phyloP scores from a whole-genome alignment of 2,113 vertebrate genomes.

The Poecile atricapillus region DNA sequence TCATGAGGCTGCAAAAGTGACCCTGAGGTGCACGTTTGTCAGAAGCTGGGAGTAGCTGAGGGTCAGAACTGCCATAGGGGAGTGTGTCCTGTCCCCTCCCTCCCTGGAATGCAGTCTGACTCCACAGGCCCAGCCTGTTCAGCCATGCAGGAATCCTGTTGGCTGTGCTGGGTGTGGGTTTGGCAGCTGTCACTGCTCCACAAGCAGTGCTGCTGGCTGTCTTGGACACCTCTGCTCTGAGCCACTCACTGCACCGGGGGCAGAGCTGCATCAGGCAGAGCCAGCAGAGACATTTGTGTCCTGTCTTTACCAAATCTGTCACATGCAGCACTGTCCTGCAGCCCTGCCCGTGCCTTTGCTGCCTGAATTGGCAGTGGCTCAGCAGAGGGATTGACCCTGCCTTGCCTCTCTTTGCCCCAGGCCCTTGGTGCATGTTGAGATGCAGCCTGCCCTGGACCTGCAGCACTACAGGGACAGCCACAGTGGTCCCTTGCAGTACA shows the following conservation, averaged over 20 bases:
- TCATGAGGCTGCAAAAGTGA: not conserved
- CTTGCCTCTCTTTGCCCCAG: not conserved
- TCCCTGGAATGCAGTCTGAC: not conserved
- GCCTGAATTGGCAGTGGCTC: fast-evolving
- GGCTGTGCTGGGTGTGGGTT: not conserved
- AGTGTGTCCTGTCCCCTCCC: not conserved
- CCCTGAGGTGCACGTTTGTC: not conserved
- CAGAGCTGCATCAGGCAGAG: not conserved
- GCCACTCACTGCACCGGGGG: not conserved
- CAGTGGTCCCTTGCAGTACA: conserved; percentile 81
- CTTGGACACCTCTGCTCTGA: fast-evolving
- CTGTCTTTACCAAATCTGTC: not conserved
- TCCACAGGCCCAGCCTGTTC: not conserved
- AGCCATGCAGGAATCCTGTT: not conserved
- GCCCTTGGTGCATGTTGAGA: conserved; percentile 8
- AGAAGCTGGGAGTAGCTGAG: not conserved
- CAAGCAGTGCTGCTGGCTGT: fast-evolving
- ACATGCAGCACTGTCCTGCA: fast-evolving
- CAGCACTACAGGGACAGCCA: conserved; percentile 69
- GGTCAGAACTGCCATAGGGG: not conserved
- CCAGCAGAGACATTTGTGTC: not conserved
- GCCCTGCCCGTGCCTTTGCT: not conserved
- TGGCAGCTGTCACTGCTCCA: not conserved
- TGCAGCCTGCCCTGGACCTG: conserved; percentile 55
- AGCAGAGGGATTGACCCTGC: not conserved